Conservation (phyloP, 2,797 vertebrate species). For the Alosa sapidissima region DNA sequence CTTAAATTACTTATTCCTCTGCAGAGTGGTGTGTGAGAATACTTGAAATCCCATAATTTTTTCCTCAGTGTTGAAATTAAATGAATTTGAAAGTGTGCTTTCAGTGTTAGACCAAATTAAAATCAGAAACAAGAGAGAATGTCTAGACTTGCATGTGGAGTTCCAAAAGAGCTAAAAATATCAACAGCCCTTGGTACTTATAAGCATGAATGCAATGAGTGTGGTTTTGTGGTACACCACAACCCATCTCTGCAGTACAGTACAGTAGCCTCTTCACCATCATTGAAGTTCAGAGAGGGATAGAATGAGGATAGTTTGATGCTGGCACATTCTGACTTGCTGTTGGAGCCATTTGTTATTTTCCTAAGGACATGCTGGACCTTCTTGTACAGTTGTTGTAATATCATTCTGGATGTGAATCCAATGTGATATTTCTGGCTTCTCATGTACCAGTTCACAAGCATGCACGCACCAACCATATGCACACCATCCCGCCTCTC, state of each 20-base stretch:
- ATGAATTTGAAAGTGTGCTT: constrained; percentile 7
- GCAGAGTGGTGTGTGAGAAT: background rate
- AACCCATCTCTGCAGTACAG: background rate
- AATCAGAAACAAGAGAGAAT: constrained; percentile 6
- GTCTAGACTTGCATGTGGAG: constrained; percentile 13
- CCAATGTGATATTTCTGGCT: background rate
- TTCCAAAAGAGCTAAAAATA: background rate
- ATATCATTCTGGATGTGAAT: background rate
- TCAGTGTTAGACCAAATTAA: constrained; percentile 22
- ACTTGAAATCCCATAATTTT: background rate
- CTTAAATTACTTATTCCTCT: constrained; percentile 10
- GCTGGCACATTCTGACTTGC: background rate
- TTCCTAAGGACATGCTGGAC: background rate
- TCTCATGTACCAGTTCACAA: constrained; percentile 16
- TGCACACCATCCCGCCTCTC: constrained; percentile 6
- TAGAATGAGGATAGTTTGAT: background rate
- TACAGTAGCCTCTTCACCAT: background rate
- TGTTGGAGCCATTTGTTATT: background rate
- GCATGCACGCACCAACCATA: background rate
- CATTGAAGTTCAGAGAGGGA: background rate
- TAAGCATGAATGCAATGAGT: background rate
- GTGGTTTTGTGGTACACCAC: background rate
- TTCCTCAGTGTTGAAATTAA: background rate
- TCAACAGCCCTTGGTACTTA: background rate
- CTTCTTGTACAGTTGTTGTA: background rate